A percentile compares a stretch with the other conserved stretches of the same genome.
phyloP scores from a whole-genome alignment of 2,113 vertebrate genomes.

The Nothobranchius kuhntae region DNA sequence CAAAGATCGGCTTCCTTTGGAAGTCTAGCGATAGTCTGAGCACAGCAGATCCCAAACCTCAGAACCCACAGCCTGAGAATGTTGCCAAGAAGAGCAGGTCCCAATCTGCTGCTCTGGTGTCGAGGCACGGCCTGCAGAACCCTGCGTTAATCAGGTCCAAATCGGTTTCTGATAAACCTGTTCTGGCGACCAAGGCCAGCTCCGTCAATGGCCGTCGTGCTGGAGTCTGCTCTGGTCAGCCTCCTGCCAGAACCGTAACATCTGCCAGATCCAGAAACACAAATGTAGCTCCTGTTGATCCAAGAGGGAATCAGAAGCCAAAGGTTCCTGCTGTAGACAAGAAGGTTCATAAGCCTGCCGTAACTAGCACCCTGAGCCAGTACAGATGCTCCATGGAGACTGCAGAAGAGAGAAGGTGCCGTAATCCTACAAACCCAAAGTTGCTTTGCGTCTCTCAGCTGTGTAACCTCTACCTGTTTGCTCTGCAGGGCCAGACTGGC shows the following conservation, averaged over 20 bases:
- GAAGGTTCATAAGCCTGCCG: constrained; percentile 63
- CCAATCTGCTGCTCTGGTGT: constrained; percentile 21
- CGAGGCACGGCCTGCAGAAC: constrained; percentile 15
- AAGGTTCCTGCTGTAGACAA: constrained; percentile 57
- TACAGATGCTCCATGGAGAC: constrained; percentile 69
- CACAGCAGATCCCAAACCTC: constrained; percentile 33
- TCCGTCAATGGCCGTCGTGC: constrained; percentile 6
- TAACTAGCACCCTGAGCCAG: constrained; percentile 63
- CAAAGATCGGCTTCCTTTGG: constrained; percentile 91
- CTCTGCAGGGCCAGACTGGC: constrained; percentile 80
- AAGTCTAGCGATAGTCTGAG: constrained; percentile 65
- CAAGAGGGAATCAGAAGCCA: constrained; percentile 31
- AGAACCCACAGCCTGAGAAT: constrained; percentile 28
- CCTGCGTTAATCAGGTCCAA: constrained; percentile 37
- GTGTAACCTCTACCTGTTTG: not conserved
- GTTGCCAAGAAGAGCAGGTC: constrained; percentile 14
- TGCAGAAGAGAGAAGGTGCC: constrained; percentile 83
- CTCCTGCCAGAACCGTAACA: constrained; percentile 24
- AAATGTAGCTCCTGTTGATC: constrained; percentile 29
- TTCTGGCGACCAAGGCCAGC: constrained; percentile 31
- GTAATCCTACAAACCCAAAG: not conserved
- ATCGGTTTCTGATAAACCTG: constrained; percentile 25
- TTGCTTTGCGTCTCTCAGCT: not conserved
- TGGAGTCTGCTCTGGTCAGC: constrained; percentile 15
- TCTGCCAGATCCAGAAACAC: constrained; percentile 36